These are phyloP conservation scores for Stegastes partitus DNA, from an alignment of 2,113 vertebrate species.

Conservation along the genomic window DNA sequence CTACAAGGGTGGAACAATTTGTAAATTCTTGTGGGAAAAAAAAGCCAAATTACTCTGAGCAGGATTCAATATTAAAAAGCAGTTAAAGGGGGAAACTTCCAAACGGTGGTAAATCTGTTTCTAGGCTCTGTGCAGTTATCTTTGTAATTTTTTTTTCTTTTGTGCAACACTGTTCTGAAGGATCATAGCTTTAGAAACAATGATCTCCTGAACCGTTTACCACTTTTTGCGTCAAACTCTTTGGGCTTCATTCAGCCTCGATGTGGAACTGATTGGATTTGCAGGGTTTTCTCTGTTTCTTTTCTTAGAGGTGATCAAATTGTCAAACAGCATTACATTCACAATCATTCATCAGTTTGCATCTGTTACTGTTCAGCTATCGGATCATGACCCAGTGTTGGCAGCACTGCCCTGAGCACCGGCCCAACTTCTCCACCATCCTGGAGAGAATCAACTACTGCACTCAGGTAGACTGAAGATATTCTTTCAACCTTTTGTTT, in stretches of 20 bases:
- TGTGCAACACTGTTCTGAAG: neutral
- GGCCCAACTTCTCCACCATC: conserved; percentile 92
- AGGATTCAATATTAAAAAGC: too few relatives aligned
- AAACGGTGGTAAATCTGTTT: too few relatives aligned
- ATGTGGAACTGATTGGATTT: neutral
- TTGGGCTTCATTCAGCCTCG: too few relatives aligned
- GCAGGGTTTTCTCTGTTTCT: neutral
- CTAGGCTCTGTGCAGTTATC: too few relatives aligned
- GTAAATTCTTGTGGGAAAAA: too few relatives aligned
- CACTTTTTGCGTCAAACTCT: too few relatives aligned
- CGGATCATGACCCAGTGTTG: conserved; percentile 95
- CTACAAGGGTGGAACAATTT: too few relatives aligned
- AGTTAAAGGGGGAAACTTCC: too few relatives aligned
- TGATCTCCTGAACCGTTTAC: too few relatives aligned
- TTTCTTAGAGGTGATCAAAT: neutral
- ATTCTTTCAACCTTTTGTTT: neutral
- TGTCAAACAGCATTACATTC: neutral
- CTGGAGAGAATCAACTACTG: conserved; percentile 92
- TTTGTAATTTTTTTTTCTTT: too few relatives aligned
- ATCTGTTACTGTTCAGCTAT: conserved; percentile 82
- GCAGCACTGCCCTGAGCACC: conserved; percentile 93
- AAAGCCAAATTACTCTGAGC: too few relatives aligned
- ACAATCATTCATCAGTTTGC: conserved; percentile 4
- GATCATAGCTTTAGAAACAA: too few relatives aligned
- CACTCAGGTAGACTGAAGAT: conserved; percentile 87